Evolutionary conservation across 2,888 invertebrate species (phyloP).

Genomic region (Teinopalpus imperialis): DNA sequence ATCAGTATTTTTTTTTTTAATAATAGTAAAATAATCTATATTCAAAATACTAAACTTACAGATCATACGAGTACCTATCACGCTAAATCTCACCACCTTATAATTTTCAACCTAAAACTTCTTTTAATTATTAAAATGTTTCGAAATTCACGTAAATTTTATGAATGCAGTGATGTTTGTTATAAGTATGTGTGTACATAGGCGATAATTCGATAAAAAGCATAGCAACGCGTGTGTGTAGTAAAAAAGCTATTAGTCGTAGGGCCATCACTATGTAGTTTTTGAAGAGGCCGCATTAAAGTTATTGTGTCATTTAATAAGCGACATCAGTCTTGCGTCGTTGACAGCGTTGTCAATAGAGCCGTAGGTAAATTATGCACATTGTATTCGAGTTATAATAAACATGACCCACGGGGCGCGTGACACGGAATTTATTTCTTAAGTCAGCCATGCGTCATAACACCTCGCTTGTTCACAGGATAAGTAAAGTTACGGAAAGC

Average conservation of each 20-base stretch:
- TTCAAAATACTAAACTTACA: too few species aligned
- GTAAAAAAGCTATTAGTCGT: constrained; percentile 20
- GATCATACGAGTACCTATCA: too few species aligned
- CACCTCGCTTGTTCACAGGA: background rate
- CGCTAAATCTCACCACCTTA: too few species aligned
- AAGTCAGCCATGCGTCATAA: constrained; percentile 7
- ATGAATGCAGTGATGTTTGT: too few species aligned
- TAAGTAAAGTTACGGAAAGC: too few species aligned
- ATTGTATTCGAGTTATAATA: constrained; percentile 45
- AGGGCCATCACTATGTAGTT: constrained; percentile 3
- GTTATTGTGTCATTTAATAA: constrained; percentile 23
- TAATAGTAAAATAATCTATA: too few species aligned
- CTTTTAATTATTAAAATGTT: too few species aligned
- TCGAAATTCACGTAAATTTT: too few species aligned
- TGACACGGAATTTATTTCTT: constrained; percentile 29
- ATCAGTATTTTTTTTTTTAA: too few species aligned
- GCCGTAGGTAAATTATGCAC: constrained; percentile 47
- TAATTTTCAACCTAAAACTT: too few species aligned
- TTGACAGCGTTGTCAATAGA: constrained; percentile 43
- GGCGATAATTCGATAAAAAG: constrained; percentile 16
- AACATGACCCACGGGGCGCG: constrained; percentile 44
- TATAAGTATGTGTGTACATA: too few species aligned
- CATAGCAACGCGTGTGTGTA: constrained; percentile 4
- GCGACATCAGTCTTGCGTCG: constrained; percentile 32
- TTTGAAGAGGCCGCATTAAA: constrained; percentile 25